phyloP scores from a whole-genome alignment of 2,888 invertebrate species.

The Apamea anceps region DNA sequence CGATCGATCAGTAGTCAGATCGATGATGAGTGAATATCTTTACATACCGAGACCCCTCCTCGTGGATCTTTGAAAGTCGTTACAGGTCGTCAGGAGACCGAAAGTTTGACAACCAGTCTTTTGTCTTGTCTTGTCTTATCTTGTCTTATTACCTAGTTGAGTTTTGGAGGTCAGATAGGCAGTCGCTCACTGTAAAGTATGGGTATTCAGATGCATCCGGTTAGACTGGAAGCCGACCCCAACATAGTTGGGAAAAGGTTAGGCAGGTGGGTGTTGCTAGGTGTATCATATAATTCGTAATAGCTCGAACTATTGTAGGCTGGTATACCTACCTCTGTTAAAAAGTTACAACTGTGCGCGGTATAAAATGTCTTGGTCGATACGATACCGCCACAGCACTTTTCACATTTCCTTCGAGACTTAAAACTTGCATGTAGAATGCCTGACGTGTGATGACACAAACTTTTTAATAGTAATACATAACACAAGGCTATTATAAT shows the following conservation, averaged over 20 bases:
- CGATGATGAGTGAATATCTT: neutral
- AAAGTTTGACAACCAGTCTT: neutral
- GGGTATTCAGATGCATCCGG: neutral
- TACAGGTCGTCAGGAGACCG: too few relatives aligned
- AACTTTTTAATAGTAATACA: slow-evolving; percentile 32
- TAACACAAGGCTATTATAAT: slow-evolving; percentile 42
- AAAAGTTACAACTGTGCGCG: slow-evolving; percentile 28
- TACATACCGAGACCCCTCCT: neutral
- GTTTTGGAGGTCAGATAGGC: neutral
- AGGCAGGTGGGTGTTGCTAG: neutral
- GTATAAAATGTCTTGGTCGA: slow-evolving; percentile 45
- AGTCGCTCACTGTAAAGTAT: too few relatives aligned
- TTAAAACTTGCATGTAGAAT: slow-evolving; percentile 34
- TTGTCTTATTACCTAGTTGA: neutral
- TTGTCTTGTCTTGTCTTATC: too few relatives aligned
- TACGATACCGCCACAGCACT: slow-evolving; percentile 30
- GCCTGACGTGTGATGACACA: slow-evolving; percentile 28
- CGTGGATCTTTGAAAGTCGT: neutral
- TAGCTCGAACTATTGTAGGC: too few relatives aligned
- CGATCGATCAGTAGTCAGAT: neutral
- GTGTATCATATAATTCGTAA: too few relatives aligned
- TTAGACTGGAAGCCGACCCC: too few relatives aligned
- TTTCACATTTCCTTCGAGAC: slow-evolving; percentile 20
- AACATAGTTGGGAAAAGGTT: neutral
- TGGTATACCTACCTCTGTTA: slow-evolving; percentile 3